These are phyloP conservation scores for Tyrophagus putrescentiae DNA, from an alignment of 1,140 invertebrate species.

Conservation along the genomic window DNA sequence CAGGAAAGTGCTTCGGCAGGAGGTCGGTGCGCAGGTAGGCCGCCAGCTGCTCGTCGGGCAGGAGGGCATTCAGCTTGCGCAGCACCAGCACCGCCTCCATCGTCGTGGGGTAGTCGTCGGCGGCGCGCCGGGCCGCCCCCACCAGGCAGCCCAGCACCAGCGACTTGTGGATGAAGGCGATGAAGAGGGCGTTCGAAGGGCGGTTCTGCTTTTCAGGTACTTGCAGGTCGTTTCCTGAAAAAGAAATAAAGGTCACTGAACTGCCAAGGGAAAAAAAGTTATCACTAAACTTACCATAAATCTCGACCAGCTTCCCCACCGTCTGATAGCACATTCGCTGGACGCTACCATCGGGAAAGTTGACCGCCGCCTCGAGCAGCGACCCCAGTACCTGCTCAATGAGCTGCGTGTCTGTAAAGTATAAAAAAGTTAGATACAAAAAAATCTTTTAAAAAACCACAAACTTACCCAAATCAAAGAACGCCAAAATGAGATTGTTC, in stretches of 20 bases:
- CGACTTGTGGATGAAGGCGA: constrained; percentile 40
- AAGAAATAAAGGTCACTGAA: not conserved
- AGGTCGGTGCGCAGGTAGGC: not conserved
- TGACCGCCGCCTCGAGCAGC: constrained; percentile 40
- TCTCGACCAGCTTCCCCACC: constrained; percentile 38
- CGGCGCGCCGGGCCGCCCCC: constrained; percentile 39
- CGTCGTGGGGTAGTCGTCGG: not conserved
- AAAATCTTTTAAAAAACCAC: not conserved
- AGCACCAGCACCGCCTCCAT: not conserved
- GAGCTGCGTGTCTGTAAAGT: constrained; percentile 32
- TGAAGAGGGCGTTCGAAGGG: constrained; percentile 32
- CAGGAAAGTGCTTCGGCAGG: constrained; percentile 17
- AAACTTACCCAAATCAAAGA: constrained; percentile 36
- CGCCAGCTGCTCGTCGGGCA: not conserved
- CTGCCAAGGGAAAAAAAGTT: not conserved
- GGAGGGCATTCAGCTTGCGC: not conserved
- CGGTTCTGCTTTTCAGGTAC: not conserved
- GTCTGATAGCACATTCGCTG: constrained; percentile 45
- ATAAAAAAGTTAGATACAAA: constrained; percentile 24
- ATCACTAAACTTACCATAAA: constrained; percentile 36
- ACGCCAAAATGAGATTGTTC: constrained; percentile 39
- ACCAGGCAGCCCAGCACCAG: constrained; percentile 44
- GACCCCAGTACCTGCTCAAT: constrained; percentile 38
- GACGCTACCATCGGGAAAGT: constrained; percentile 38
- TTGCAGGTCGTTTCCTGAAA: not conserved